Conservation (phyloP, 2,797 vertebrate genomes). For the Eulemur albifrons region DNA sequence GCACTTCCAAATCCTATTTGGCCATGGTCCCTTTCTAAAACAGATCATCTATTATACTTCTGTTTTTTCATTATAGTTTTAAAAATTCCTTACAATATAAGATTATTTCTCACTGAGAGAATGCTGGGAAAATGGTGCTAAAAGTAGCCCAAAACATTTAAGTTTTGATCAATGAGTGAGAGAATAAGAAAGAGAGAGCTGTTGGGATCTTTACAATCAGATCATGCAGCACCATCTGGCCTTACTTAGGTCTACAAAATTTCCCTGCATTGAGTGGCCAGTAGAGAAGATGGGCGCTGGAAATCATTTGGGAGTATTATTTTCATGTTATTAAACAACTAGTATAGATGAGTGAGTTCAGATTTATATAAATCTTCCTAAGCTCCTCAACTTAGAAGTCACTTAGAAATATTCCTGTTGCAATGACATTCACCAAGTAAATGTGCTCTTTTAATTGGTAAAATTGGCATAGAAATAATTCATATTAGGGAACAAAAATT, state of each 20-base stretch:
- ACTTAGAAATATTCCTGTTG: constrained; percentile 35
- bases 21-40: background rate
- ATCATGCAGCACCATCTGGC: background rate
- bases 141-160: background rate
- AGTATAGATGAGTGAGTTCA: background rate
- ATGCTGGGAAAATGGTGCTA: background rate
- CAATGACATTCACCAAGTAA: constrained; percentile 13
- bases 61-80: background rate
- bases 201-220: background rate
- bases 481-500: constrained; percentile 3
- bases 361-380: background rate
- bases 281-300: background rate
- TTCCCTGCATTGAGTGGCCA: background rate
- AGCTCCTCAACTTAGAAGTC: background rate
- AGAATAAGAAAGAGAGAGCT: background rate
- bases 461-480: constrained; percentile 33
- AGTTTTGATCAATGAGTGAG: background rate
- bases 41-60: background rate
- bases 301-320: background rate
- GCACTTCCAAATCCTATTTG: background rate
- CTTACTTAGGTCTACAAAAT: background rate
- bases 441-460: background rate
- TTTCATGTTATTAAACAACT: background rate
- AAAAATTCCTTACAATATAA: background rate
- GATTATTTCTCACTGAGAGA: background rate